These are phyloP conservation scores for Opisthocomus hoazin DNA, from an alignment of 2,113 vertebrate genomes.

Conservation along the genomic window DNA sequence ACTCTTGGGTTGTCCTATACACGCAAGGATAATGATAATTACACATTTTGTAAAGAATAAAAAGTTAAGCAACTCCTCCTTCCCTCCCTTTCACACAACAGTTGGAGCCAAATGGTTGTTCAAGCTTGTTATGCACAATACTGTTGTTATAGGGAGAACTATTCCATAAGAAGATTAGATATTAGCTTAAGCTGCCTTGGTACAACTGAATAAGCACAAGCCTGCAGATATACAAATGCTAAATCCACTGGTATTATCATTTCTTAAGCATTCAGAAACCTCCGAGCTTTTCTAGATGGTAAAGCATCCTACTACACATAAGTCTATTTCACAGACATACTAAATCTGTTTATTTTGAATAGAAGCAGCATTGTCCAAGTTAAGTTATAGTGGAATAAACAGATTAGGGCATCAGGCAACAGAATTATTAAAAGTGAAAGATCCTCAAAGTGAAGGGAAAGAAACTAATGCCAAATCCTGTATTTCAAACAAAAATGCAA, in stretches of 20 bases:
- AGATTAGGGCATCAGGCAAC: slow-evolving; percentile 59
- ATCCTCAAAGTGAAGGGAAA: slow-evolving; percentile 42
- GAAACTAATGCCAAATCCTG: slow-evolving; percentile 23
- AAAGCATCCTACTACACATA: slow-evolving; percentile 37
- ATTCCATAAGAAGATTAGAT: slow-evolving; percentile 68
- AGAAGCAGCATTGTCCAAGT: slow-evolving; percentile 30
- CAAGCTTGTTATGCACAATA: slow-evolving; percentile 45
- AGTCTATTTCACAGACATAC: slow-evolving; percentile 38
- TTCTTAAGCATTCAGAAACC: slow-evolving; percentile 66
- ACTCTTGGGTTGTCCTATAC: not conserved
- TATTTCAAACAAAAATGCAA: slow-evolving; percentile 67
- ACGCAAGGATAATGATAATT: not conserved
- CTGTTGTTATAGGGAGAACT: slow-evolving; percentile 48
- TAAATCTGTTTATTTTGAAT: slow-evolving; percentile 44
- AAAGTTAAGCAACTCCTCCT: not conserved
- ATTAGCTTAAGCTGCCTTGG: slow-evolving; percentile 64
- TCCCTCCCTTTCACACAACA: not conserved
- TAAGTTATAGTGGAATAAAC: slow-evolving; percentile 43
- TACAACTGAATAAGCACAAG: slow-evolving; percentile 64
- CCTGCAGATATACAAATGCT: slow-evolving; percentile 64
- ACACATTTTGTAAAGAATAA: not conserved
- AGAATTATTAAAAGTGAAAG: slow-evolving; percentile 70
- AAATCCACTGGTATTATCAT: slow-evolving; percentile 63
- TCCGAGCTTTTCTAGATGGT: slow-evolving; percentile 30
- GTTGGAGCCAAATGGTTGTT: not conserved